phyloP scores from a whole-genome alignment of 2,113 vertebrate genomes.

The Benitochromis conjunctus region DNA sequence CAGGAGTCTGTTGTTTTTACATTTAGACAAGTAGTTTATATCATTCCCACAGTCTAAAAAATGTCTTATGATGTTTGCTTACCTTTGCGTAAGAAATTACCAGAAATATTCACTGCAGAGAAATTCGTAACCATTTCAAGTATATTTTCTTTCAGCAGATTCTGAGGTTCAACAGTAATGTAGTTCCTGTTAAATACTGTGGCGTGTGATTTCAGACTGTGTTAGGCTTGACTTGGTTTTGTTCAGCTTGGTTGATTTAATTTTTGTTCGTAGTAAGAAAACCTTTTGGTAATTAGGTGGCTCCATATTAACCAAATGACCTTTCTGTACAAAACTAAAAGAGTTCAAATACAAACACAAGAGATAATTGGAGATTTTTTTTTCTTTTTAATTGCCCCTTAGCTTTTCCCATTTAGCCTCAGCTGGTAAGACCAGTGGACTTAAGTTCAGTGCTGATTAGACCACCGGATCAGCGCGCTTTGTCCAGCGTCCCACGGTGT shows the following conservation, averaged over 20 bases:
- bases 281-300: conserved; percentile 20
- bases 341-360: not conserved
- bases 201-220: not conserved
- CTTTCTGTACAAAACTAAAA: not conserved
- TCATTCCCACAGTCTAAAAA: not conserved
- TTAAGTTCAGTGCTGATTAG: conserved; percentile 2
- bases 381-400: not conserved
- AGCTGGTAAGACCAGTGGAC: not conserved
- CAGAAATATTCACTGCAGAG: not conserved
- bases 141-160: not conserved
- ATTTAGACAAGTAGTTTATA: not conserved
- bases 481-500: not conserved
- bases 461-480: not conserved
- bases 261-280: conserved; percentile 22
- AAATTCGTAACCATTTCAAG: not conserved
- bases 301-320: conserved; percentile 16
- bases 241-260: conserved; percentile 24
- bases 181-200: not conserved
- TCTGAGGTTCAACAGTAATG: not conserved
- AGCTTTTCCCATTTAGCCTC: not conserved
- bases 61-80: not conserved
- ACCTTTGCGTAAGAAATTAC: not conserved
- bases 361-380: not conserved
- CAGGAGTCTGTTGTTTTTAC: not conserved
- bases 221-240: not conserved